Conservation (phyloP, 1,140 invertebrate species). For the Brachionus paranguensis region DNA sequence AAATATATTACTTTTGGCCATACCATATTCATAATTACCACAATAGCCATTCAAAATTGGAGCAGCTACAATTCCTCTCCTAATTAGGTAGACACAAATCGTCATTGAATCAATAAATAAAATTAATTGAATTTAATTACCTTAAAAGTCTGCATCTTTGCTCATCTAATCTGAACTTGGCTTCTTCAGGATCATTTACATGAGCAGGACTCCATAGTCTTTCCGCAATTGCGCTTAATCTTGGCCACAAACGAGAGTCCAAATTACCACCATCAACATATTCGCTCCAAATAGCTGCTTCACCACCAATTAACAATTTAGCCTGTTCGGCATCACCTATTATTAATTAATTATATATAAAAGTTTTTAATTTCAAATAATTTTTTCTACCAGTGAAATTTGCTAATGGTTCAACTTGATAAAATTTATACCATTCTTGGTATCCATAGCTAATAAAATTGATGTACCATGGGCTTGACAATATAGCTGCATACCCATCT, state of each 20-base stretch:
- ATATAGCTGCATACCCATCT: slow-evolving; percentile 62
- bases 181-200: slow-evolving; percentile 40
- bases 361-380: not conserved
- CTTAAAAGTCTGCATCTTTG: slow-evolving; percentile 75
- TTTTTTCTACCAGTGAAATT: slow-evolving; percentile 46
- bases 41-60: slow-evolving; percentile 52
- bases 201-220: slow-evolving; percentile 44
- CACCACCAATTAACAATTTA: slow-evolving; percentile 49
- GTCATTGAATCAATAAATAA: not conserved
- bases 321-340: slow-evolving; percentile 41
- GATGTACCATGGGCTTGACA: slow-evolving; percentile 79
- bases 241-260: slow-evolving; percentile 42
- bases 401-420: slow-evolving; percentile 41
- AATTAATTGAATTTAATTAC: slow-evolving; percentile 47
- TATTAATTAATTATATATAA: not conserved
- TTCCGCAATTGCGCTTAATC: slow-evolving; percentile 46
- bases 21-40: slow-evolving; percentile 49
- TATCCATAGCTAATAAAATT: slow-evolving; percentile 65
- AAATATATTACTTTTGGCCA: slow-evolving; percentile 32
- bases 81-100: slow-evolving; percentile 39
- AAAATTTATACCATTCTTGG: slow-evolving; percentile 40
- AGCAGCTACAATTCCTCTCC: slow-evolving; percentile 48
- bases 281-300: slow-evolving; percentile 51
- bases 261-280: slow-evolving; percentile 43
- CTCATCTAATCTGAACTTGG: slow-evolving; percentile 60